These are phyloP conservation scores for Archivesica marissinica DNA, from an alignment of 1,140 invertebrate genomes.

Conservation along the genomic window DNA sequence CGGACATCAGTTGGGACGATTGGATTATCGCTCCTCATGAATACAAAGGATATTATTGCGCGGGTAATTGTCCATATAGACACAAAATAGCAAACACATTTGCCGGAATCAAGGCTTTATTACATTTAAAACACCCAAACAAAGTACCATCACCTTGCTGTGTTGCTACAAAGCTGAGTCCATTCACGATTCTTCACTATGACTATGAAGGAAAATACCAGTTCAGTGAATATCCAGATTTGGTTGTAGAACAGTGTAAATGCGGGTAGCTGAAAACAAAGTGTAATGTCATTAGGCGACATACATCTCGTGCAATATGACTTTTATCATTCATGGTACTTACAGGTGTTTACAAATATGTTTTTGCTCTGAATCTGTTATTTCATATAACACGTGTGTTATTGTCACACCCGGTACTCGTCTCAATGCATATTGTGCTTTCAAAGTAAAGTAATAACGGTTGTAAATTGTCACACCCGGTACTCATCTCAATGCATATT, in stretches of 20 bases:
- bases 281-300: background rate
- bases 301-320: background rate
- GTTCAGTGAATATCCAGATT: conserved; percentile 69
- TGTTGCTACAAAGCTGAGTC: conserved; percentile 65
- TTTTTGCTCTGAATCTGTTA: background rate
- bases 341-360: background rate
- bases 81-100: conserved; percentile 80
- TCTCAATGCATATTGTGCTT: background rate
- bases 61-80: conserved; percentile 75
- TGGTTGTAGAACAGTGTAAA: conserved; percentile 69
- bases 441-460: background rate
- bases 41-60: conserved; percentile 78
- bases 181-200: conserved; percentile 69
- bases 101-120: conserved; percentile 75
- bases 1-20: conserved; percentile 77
- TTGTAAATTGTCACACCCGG: background rate
- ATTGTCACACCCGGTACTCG: too few relatives aligned
- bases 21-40: conserved; percentile 77
- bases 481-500: background rate
- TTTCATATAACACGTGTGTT: background rate
- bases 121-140: conserved; percentile 72
- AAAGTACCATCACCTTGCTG: conserved; percentile 68
- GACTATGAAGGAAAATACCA: conserved; percentile 56
- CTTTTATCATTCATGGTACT: background rate
- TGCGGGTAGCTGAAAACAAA: conserved; percentile 52